Evolutionary conservation across 1,140 invertebrate genomes (phyloP).

Genomic region (Goniozus legneri): DNA sequence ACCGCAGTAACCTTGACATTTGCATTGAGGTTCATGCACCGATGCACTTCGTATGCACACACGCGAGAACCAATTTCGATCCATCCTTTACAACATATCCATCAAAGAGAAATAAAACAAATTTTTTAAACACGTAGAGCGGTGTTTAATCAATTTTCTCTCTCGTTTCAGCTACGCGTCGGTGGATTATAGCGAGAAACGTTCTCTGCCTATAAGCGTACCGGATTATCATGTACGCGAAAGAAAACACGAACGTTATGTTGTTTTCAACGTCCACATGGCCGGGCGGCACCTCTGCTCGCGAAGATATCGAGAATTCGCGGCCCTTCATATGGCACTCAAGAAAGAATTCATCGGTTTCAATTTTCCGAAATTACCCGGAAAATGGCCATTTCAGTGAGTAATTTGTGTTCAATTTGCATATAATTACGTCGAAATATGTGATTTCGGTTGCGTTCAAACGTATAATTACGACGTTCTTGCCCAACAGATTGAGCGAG

Average conservation of each 20-base stretch:
- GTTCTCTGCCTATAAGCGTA: constrained; percentile 96
- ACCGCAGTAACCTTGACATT: background rate
- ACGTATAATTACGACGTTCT: background rate
- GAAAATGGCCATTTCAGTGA: constrained; percentile 96
- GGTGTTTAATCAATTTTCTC: background rate
- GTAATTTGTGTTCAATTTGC: background rate
- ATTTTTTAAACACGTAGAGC: background rate
- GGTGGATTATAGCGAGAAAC: constrained; percentile 97
- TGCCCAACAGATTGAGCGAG: constrained; percentile 69
- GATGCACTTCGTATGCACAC: background rate
- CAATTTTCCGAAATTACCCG: constrained; percentile 95
- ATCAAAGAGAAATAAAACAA: too few relatives aligned
- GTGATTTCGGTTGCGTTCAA: background rate
- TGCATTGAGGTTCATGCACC: background rate
- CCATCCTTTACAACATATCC: too few relatives aligned
- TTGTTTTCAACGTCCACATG: constrained; percentile 99
- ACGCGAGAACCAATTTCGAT: too few relatives aligned
- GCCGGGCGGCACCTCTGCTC: constrained; percentile 96
- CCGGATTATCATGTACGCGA: constrained; percentile 87
- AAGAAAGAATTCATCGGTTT: constrained; percentile 97
- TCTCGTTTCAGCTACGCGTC: constrained; percentile 69
- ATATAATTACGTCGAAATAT: background rate
- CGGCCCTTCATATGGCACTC: constrained; percentile 81
- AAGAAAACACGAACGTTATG: constrained; percentile 84
- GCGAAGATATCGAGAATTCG: constrained; percentile 92